phyloP scores from a whole-genome alignment of 37 sponge, comb jelly and placozoan species.

The Cladorhizidae sp. region DNA sequence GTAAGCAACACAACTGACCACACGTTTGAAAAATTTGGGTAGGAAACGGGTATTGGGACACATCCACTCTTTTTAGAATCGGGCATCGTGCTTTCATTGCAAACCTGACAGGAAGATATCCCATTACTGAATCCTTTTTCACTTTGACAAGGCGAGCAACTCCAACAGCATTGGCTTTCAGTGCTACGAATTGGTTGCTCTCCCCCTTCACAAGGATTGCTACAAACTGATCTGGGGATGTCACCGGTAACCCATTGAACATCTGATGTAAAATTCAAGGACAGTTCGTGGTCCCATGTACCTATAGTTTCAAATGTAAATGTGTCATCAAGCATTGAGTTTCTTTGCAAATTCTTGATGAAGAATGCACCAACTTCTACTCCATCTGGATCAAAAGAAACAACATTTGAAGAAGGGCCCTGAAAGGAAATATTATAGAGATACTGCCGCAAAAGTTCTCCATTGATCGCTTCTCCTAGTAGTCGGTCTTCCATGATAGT shows the following conservation, averaged over 20 bases:
- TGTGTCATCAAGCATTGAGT: no score
- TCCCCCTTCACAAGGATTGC: no score
- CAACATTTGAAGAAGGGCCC: no score
- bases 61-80: not conserved
- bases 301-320: no score
- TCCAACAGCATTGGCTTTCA: not conserved
- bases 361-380: conserved; percentile 28
- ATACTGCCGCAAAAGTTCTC: conserved; percentile 28
- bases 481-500: no score
- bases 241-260: no score
- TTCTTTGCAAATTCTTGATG: conserved; percentile 41
- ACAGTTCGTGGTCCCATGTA: no score
- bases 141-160: not conserved
- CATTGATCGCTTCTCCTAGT: not conserved
- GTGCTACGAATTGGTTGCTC: not conserved
- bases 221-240: no score
- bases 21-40: not conserved
- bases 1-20: conserved; percentile 45
- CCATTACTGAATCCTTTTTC: no score
- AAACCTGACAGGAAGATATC: not conserved
- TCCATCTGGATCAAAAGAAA: conserved; percentile 63
- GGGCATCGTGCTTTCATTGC: not conserved
- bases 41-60: not conserved
- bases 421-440: conserved; percentile 36
- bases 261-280: no score